These are phyloP conservation scores for Eupithecia centaureata DNA, from an alignment of 2,888 invertebrate genomes.

Conservation along the genomic window DNA sequence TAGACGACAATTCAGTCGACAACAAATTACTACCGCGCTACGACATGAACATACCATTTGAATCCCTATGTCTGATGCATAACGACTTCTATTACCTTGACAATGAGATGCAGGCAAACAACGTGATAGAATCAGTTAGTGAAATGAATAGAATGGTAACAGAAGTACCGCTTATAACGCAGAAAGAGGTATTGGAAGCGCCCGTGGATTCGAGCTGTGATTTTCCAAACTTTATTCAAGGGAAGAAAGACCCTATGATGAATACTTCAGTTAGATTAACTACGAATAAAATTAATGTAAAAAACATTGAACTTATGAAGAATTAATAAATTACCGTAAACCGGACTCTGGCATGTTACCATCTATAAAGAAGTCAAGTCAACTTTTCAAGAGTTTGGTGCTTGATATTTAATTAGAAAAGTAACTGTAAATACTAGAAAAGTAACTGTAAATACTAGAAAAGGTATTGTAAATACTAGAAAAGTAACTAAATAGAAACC, in stretches of 20 bases:
- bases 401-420: neutral
- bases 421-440: neutral
- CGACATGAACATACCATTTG: slow-evolving; percentile 75
- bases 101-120: slow-evolving; percentile 64
- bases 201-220: slow-evolving; percentile 58
- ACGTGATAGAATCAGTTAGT: slow-evolving; percentile 56
- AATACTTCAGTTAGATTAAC: slow-evolving; percentile 71
- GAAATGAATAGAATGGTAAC: slow-evolving; percentile 69
- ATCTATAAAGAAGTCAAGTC: no score
- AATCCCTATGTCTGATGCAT: slow-evolving; percentile 75
- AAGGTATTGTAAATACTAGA: neutral
- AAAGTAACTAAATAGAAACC: neutral
- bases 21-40: slow-evolving; percentile 72
- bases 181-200: slow-evolving; percentile 63
- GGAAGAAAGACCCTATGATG: slow-evolving; percentile 79
- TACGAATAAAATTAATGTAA: slow-evolving; percentile 78
- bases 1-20: slow-evolving; percentile 79
- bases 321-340: slow-evolving; percentile 52
- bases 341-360: no score
- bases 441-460: neutral
- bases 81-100: slow-evolving; percentile 78
- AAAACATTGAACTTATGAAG: slow-evolving; percentile 80
- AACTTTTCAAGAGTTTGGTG: neutral
- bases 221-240: slow-evolving; percentile 69
- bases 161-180: slow-evolving; percentile 68